Evolutionary conservation across 1,140 invertebrate genomes (phyloP).

Genomic region (Bombus confusus): DNA sequence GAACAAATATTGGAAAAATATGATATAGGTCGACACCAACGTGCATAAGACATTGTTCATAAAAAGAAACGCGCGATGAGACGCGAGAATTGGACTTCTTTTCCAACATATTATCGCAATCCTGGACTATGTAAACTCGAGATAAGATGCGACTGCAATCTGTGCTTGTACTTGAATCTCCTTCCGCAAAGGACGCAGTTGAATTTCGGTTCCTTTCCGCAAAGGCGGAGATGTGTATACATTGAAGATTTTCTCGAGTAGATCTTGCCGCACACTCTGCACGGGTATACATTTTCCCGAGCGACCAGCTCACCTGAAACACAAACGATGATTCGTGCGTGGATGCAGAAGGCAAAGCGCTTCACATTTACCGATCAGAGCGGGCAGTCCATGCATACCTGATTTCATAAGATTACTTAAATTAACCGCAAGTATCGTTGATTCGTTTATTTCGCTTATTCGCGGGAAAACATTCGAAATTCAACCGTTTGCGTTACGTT

Average conservation of each 20-base stretch:
- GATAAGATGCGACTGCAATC: conserved; percentile 80
- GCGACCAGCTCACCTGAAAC: conserved; percentile 46
- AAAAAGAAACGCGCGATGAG: neutral
- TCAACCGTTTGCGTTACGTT: neutral
- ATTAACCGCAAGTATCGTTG: neutral
- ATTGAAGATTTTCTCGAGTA: conserved; percentile 70
- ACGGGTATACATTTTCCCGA: conserved; percentile 51
- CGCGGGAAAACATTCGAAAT: neutral
- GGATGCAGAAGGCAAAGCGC: neutral
- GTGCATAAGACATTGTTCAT: rapidly evolving
- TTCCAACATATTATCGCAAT: neutral
- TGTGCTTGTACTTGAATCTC: conserved; percentile 81
- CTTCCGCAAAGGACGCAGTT: conserved; percentile 81
- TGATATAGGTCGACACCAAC: neutral
- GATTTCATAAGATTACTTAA: neutral
- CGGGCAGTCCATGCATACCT: neutral
- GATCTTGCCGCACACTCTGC: conserved; percentile 67
- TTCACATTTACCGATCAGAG: neutral
- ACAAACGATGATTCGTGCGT: conserved; percentile 52
- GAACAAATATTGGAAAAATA: too few species aligned
- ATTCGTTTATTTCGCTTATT: neutral
- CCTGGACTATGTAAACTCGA: conserved; percentile 54
- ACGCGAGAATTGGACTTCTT: neutral
- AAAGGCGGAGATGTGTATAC: conserved; percentile 68
- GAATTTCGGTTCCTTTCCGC: conserved; percentile 70